Evolutionary conservation across 2,797 vertebrate species (phyloP).

Genomic region (Pangasius mekongensis): DNA sequence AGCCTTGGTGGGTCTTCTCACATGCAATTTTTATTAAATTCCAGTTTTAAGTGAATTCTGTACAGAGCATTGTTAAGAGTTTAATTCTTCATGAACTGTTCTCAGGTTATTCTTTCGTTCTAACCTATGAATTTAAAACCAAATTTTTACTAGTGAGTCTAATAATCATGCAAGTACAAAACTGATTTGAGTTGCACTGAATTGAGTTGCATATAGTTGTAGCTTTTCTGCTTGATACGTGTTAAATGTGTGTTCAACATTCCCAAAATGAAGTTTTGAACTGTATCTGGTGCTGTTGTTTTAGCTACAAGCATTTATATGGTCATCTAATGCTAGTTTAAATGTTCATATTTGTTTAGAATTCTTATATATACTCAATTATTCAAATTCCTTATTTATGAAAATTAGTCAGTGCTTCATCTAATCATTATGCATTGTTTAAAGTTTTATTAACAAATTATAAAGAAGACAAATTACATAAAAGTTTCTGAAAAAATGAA

Average conservation of each 20-base stretch:
- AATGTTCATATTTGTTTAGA: not conserved
- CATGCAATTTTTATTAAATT: not conserved
- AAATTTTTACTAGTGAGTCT: not conserved
- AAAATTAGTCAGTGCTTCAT: not conserved
- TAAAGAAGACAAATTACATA: not conserved
- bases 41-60: not conserved
- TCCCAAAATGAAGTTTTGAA: not conserved
- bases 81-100: not conserved
- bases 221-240: not conserved
- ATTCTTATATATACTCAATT: not conserved
- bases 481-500: not conserved
- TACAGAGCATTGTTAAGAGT: not conserved
- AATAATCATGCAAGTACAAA: not conserved
- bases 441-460: not conserved
- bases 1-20: not conserved
- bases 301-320: not conserved
- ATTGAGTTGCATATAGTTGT: not conserved
- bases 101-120: not conserved
- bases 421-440: not conserved
- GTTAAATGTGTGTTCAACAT: not conserved
- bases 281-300: not conserved
- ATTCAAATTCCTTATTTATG: not conserved
- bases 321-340: not conserved
- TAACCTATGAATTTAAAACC: not conserved
- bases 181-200: not conserved